Base-by-base conservation (phyloP, 1,140 invertebrate species). In the Drosophila pachea region DNA sequence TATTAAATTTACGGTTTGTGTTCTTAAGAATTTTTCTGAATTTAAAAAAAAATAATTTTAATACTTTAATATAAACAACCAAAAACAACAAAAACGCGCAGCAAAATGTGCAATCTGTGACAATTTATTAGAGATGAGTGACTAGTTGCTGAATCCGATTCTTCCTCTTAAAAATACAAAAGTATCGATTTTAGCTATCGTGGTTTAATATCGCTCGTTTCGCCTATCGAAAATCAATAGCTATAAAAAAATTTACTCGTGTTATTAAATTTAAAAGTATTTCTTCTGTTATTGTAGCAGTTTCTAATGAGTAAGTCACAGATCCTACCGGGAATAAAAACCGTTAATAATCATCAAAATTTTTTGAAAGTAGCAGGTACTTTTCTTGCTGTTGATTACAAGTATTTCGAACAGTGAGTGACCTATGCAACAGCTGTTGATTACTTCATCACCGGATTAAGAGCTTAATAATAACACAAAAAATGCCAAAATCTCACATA, bases 401-500 rank as follows among this genome's bases (percentile, higher is more conserved):
- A 54, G 33, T 35, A 29, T 11, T 11, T 22, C 3, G 22, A n/a
- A 29, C 14, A 56, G 45, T 58, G 47, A 38, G 31, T 31, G 5
- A 36, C n/a, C n/a, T 43, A 12, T 8, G 9, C 6, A 73, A 64
- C 81, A 86, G 76, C 69, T 84, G 76, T 60, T 76, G 73, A 68
- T 84, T 84, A 84, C 79, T 84, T 84, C 81, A 84, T 84, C 81
- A 49, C 45, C 38, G 12, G 48, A 45, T 68, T 65, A 60, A 64
- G 40, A 6, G 48, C 36, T 45, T 47, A 61, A 50, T 43, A 54
- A 47, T 45, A 55, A 68, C 53, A 14, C n/a, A 61, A 7, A 61
- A 73, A 63, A 88, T 88, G 87, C 63, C 64, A 52, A 67, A 33
- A 45, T 87, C 86, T 5, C 73, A 74, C 40, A 77, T 73, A 38